Percentiles rank a stretch among this genome's conserved stretches.
These are phyloP conservation scores for Cryptosula pallasiana DNA, from an alignment of 2,888 invertebrate species.

Conservation along the genomic window DNA sequence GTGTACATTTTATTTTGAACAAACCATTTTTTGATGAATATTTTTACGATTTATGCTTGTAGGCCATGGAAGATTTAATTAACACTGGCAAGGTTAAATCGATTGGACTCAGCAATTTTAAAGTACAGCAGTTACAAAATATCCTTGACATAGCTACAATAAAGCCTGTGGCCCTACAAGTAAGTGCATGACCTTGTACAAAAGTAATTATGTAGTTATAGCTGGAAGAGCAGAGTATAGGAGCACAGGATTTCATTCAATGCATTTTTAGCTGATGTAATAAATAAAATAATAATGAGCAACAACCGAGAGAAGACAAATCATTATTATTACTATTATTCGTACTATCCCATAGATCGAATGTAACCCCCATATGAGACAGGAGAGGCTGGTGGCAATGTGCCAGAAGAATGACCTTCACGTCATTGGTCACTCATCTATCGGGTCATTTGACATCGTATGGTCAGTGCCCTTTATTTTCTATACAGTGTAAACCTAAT, in stretches of 20 bases:
- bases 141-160: constrained; percentile 59
- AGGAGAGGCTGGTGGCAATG: constrained; percentile 64
- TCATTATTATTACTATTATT: too few species aligned
- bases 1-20: too few species aligned
- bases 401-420: constrained; percentile 62
- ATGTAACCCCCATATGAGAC: constrained; percentile 73
- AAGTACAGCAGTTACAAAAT: constrained; percentile 66
- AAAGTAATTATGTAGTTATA: too few species aligned
- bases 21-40: too few species aligned
- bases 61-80: constrained; percentile 67
- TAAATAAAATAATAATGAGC: too few species aligned
- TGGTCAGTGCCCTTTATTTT: too few species aligned
- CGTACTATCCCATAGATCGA: constrained; percentile 73
- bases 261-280: too few species aligned
- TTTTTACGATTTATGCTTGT: constrained; percentile 9
- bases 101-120: constrained; percentile 80
- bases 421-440: constrained; percentile 73
- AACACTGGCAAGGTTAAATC: constrained; percentile 66
- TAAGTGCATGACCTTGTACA: too few species aligned
- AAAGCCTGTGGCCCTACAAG: constrained; percentile 56
- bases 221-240: too few species aligned
- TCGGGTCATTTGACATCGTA: constrained; percentile 71
- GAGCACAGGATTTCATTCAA: too few species aligned
- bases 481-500: too few species aligned
- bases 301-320: too few species aligned